Base-by-base conservation (phyloP, 1,140 invertebrate genomes). In the Himalopsyche phryganea region DNA sequence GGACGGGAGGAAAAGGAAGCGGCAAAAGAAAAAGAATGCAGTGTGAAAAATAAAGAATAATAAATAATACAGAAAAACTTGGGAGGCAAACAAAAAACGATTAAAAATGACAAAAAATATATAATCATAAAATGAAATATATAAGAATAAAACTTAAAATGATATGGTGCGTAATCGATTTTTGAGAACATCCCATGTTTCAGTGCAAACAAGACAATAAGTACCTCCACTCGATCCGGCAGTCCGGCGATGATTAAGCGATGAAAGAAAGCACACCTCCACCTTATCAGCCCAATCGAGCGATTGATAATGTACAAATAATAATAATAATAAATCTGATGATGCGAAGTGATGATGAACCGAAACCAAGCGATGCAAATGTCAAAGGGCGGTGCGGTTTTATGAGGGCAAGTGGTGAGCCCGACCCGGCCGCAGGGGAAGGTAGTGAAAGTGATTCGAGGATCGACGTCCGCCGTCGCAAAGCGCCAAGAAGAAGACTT, bases 11-110 rank as follows among this genome's bases (percentile, higher is more conserved):
- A 66, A 63, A 69, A 71, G 77, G 77, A 77, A 78, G 80, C 73
- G 82, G 81, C 79, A 83, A 82, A 85, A 83, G 78, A 75, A 81
- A 79, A 82, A 78, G 80, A 81, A 80, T 81, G 75, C 74, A 75
- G 70, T 69, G 73, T 70, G 66, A 70, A 69, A 67, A 58, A 55
- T 50, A 67, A 64, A 70, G 58, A 67, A 66, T 50, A 62, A 50
- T 55, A 65, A 66, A 54, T 65, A 65, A 66, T 66, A 51, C 28
- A 63, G 54, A 38, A 56, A 66, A 65, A 61, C 57, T 36, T 45
- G 57, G 60, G 58, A 63, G 32, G 60, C 50, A 54, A 60, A 59
- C 58, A 65, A 59, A 58, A 64, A 41, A 55, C 50, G 50, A 58
- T 47, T 42, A 18, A 46, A 60, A 50, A 58, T 40, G 33, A 44